Evolutionary conservation across 2,113 vertebrate species (phyloP), one percentile per base, ranked within the genome.

Genomic region (Bettongia penicillata): DNA sequence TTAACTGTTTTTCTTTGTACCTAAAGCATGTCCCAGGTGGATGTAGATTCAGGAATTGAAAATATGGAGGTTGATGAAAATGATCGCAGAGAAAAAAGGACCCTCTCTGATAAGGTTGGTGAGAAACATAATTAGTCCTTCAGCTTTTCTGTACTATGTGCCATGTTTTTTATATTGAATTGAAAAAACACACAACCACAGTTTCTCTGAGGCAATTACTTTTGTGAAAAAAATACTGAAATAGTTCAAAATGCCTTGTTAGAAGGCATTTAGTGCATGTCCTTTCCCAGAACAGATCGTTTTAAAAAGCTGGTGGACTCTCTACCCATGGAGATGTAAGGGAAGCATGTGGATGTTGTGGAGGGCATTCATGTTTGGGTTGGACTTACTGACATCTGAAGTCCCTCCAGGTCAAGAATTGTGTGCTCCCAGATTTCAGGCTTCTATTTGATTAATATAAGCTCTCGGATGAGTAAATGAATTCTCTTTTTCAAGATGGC

Each of bases 41-140:
- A 99, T 98, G 99, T 99, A 98, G 99, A 99, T 99, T 99, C 99
- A 97, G 99, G 99, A 97, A 99, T 99, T 95, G 99, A 99, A 98
- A 99, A 99, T 97, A 99, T 99, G 99, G 99, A 99, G 97, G 99
- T 99, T 0, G 99, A 99, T 37, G 99, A 99, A 98, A 99, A 98
- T 4, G 99, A 99, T 97, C 99, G 99, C 97, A 99, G 99, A 96
- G 99, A 99, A 98, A 99, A 99, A 57, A 98, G 99, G 97, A 99
- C 99, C 97, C 98, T 99, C 96, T 98, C 99, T 0, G 99, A 99
- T 96, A 99, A 99, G 99, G 99, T 99, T 95, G 43, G 98, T 96
- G 12, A 92, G 49, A 93, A 53, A 22, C 0, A 43, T 24, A 28
- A 12, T 93, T 10, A 37, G 43, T 28, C 52, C 84, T 43, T 77